Evolutionary conservation across 2,888 invertebrate genomes (phyloP).

Genomic region (Rhingia campestris): DNA sequence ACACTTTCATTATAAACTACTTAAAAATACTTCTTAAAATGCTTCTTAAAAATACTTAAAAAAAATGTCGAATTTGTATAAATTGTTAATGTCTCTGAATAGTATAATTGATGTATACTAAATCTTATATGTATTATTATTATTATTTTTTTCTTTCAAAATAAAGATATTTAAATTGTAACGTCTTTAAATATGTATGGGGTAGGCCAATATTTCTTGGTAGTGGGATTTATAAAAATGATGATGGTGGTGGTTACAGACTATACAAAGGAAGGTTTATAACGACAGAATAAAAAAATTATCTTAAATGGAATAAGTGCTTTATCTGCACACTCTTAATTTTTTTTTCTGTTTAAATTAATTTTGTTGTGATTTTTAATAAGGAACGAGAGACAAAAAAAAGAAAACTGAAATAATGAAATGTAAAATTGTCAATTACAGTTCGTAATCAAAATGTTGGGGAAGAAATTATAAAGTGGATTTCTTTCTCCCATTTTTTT

Average conservation of each 20-base stretch:
- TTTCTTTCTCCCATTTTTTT: constrained; percentile 48
- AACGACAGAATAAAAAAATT: constrained; percentile 8
- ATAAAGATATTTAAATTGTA: too few relatives aligned
- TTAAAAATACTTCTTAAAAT: too few relatives aligned
- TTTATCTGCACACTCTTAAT: constrained; percentile 37
- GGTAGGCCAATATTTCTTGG: too few relatives aligned
- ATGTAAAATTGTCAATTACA: constrained; percentile 51
- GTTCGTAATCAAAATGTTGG: constrained; percentile 47
- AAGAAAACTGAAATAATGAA: constrained; percentile 23
- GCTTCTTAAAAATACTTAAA: too few relatives aligned
- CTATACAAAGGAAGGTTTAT: not conserved
- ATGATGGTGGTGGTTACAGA: constrained; percentile 23
- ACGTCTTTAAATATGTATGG: too few relatives aligned
- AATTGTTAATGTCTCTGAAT: too few relatives aligned
- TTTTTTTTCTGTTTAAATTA: constrained; percentile 30
- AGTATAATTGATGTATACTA: too few relatives aligned
- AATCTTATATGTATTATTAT: too few relatives aligned
- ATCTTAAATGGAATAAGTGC: constrained; percentile 51
- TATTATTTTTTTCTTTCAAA: too few relatives aligned
- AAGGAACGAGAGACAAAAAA: constrained; percentile 6
- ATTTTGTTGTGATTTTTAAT: constrained; percentile 32
- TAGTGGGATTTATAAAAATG: not conserved
- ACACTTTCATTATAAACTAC: too few relatives aligned
- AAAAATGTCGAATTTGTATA: too few relatives aligned
- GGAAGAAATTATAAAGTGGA: constrained; percentile 12